Percentiles rank a stretch among this genome's conserved stretches.
These are phyloP conservation scores for Acrocyrtus sp. DNA, from an alignment of 2,888 invertebrate genomes.

Conservation along the genomic window DNA sequence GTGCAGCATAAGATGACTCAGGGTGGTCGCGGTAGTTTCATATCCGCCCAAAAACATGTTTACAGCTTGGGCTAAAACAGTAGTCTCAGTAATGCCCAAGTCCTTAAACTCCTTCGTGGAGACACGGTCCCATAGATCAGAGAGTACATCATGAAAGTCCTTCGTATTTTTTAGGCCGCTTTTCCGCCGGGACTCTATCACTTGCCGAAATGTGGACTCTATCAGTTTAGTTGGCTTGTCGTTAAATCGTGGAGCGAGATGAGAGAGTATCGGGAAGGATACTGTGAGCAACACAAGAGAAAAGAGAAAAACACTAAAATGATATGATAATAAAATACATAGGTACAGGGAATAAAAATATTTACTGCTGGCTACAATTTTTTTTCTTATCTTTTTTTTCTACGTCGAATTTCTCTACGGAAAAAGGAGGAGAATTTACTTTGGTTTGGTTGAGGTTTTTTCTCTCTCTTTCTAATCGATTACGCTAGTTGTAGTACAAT, in stretches of 20 bases:
- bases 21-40: slow-evolving; percentile 54
- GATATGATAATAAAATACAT: slow-evolving; percentile 1
- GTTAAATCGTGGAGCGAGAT: slow-evolving; percentile 50
- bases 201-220: slow-evolving; percentile 47
- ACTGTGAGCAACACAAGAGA: slow-evolving; percentile 35
- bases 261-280: slow-evolving; percentile 52
- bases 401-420: too few relatives aligned
- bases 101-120: slow-evolving; percentile 44
- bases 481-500: too few relatives aligned
- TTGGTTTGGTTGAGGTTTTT: too few relatives aligned
- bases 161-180: slow-evolving; percentile 29
- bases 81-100: slow-evolving; percentile 49
- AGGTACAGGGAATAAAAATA: not conserved
- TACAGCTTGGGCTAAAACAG: slow-evolving; percentile 58
- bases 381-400: slow-evolving; percentile 1
- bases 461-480: too few relatives aligned
- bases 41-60: slow-evolving; percentile 60
- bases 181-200: slow-evolving; percentile 41
- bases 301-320: slow-evolving; percentile 16
- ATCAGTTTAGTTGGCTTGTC: slow-evolving; percentile 44
- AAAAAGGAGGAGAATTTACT: too few relatives aligned
- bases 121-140: slow-evolving; percentile 44
- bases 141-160: slow-evolving; percentile 53
- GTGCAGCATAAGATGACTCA: slow-evolving; percentile 52
- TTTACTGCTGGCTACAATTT: not conserved